Evolutionary conservation across 2,888 invertebrate genomes (phyloP), one percentile per base, ranked within the genome.

Genomic region (Odiellus spinosus): DNA sequence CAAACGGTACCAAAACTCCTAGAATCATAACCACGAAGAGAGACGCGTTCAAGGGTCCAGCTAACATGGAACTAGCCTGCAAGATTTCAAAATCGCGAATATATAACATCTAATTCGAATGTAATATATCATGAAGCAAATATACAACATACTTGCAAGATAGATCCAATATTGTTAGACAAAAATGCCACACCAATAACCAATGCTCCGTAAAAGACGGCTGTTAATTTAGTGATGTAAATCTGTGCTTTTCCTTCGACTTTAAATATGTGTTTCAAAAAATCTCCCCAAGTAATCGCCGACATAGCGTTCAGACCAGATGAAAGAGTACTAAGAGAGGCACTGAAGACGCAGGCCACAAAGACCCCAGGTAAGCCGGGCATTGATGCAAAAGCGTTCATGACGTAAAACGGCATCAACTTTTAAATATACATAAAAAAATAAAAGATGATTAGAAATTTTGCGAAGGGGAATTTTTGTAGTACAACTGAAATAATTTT

Each of bases 331-430:
- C 84, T 86, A 45, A 91, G 71, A 20, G 90, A 87, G 1, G 88
- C 86, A 67, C 90, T 90, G 66, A 91, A 90, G 12, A 93, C 70
- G 50, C 84, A 83, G 3, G 87, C 88, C 72, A 90, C 78, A 59
- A 91, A 90, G 50, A 91, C 69, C 6, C 91, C 91, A 45, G 90
- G 72, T 63, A 91, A 76, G 1, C 91, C 90, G 0, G 85, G 86
- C 39, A 87, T 64, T 60, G 79, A 72, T 60, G 87, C 47, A 15
- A 50, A 40, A 8, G 83, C 80, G 63, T 91, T 86, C 66, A 86
- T 82, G 1, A 91, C 84, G 64, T 84, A 91, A 63, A 83, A 84
- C 0, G 91, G 85, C 44, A 50, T 40, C 34, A 50, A 21, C 26
- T 26, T 6, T 26, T 26, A 26, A 26, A 26, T 4, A n/a, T n/a